These are phyloP conservation scores for Actinia equina DNA, from an alignment of 64 coral and sea anemone genomes.

Conservation along the genomic window DNA sequence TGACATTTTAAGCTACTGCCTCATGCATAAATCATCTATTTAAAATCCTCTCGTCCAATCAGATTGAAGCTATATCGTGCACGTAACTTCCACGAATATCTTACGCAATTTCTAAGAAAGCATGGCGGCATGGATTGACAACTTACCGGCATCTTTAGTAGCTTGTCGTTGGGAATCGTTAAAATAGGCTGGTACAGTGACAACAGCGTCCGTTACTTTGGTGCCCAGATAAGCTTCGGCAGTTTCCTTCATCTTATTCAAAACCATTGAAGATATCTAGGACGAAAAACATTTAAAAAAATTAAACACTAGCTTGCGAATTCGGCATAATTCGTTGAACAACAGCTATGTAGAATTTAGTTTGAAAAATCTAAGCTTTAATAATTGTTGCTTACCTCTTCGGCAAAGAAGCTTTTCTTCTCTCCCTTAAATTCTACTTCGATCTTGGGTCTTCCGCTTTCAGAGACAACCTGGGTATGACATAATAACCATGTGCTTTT, in stretches of 20 bases:
- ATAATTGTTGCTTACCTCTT: conserved; percentile 50
- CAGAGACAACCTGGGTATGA: conserved; percentile 28
- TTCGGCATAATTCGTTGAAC: neutral
- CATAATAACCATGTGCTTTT: neutral
- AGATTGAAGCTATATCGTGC: neutral
- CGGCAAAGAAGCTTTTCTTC: conserved; percentile 66
- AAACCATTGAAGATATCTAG: conserved; percentile 64
- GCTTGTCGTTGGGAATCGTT: conserved; percentile 72
- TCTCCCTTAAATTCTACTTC: conserved; percentile 59
- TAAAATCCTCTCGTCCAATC: neutral
- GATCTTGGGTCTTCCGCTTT: conserved; percentile 64
- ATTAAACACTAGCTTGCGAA: neutral
- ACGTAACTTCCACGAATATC: neutral
- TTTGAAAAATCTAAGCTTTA: neutral
- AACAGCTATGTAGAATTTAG: neutral
- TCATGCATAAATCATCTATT: neutral
- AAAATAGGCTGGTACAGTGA: conserved; percentile 56
- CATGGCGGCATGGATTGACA: neutral
- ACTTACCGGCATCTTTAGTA: conserved; percentile 67
- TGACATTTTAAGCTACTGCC: neutral
- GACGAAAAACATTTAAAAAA: neutral
- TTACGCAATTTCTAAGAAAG: neutral
- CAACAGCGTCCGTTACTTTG: conserved; percentile 57
- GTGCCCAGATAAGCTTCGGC: conserved; percentile 54
- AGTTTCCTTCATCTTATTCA: conserved; percentile 69